Conservation (phyloP, 2,888 invertebrate species). For the Acheta domesticus region DNA sequence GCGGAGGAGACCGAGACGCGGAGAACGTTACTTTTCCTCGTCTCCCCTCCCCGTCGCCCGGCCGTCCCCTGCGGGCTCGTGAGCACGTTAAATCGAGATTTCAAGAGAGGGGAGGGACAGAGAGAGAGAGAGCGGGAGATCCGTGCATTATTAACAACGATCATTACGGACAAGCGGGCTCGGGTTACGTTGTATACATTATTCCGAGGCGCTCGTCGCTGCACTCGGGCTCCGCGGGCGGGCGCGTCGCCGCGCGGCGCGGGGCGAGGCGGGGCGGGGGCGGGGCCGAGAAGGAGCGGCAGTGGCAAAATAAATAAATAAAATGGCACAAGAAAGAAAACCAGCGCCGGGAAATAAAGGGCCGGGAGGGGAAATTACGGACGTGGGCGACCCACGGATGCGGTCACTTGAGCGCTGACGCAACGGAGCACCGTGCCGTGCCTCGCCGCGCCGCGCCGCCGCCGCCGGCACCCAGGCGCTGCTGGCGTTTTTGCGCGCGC, state of each 20-base stretch:
- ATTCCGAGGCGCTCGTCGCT: not conserved
- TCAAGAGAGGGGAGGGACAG: not conserved
- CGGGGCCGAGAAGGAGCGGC: not conserved
- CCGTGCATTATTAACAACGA: not conserved
- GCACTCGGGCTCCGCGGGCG: not conserved
- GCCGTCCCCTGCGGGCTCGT: not conserved
- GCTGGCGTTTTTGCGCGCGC: no score
- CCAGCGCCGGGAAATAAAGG: not conserved
- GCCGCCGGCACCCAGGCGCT: no score
- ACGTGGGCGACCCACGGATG: no score
- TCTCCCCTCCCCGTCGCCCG: not conserved
- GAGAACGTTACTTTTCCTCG: no score
- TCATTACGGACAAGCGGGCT: not conserved
- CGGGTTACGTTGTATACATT: not conserved
- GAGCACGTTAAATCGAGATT: not conserved
- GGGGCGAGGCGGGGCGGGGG: not conserved
- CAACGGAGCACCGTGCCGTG: no score
- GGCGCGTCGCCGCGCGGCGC: not conserved
- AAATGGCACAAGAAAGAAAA: not conserved
- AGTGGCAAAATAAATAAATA: not conserved
- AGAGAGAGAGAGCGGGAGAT: not conserved
- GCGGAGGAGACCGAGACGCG: not conserved
- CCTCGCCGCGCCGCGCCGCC: no score
- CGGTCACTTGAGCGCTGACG: no score
- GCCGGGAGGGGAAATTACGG: not conserved